Conservation (phyloP, 2,888 invertebrate species). For the Yponomeuta sedellus region DNA sequence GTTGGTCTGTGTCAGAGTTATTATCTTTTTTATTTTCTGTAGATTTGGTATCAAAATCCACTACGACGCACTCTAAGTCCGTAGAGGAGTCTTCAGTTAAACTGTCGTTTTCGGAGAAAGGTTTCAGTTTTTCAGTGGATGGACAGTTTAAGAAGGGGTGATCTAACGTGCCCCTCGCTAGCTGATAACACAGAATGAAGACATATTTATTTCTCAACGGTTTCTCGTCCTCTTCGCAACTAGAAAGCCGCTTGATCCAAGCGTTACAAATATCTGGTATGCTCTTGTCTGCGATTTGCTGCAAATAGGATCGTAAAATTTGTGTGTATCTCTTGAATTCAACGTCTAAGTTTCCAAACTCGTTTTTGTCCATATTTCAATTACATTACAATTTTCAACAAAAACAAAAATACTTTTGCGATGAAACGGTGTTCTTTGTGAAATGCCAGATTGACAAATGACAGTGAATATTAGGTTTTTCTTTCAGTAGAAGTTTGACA, state of each 20-base stretch:
- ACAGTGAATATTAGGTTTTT: background rate
- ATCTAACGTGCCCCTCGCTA: slow-evolving; percentile 50
- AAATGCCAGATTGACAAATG: background rate
- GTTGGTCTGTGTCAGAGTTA: background rate
- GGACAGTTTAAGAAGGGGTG: slow-evolving; percentile 50
- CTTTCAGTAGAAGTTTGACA: background rate
- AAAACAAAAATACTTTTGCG: slow-evolving; percentile 1
- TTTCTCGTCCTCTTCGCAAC: slow-evolving; percentile 47
- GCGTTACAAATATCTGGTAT: slow-evolving; percentile 50
- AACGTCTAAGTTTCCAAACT: slow-evolving; percentile 40
- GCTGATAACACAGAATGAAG: slow-evolving; percentile 55
- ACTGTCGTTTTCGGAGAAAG: slow-evolving; percentile 37
- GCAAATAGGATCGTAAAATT: slow-evolving; percentile 52
- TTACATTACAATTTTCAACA: background rate
- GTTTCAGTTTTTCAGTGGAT: slow-evolving; percentile 31
- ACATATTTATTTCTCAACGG: slow-evolving; percentile 53
- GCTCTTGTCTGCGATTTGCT: slow-evolving; percentile 43
- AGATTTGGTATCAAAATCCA: slow-evolving; percentile 34
- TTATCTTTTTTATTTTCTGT: slow-evolving; percentile 16
- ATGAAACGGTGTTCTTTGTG: background rate
- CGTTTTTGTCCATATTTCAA: slow-evolving; percentile 42
- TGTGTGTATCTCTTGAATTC: slow-evolving; percentile 60
- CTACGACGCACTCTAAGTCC: slow-evolving; percentile 44
- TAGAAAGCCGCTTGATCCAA: slow-evolving; percentile 57
- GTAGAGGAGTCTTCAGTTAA: slow-evolving; percentile 40